Percentiles rank a stretch among this genome's conserved stretches.
Evolutionary conservation across 2,888 invertebrate genomes (phyloP).

Genomic region (Dryobotodes eremita): DNA sequence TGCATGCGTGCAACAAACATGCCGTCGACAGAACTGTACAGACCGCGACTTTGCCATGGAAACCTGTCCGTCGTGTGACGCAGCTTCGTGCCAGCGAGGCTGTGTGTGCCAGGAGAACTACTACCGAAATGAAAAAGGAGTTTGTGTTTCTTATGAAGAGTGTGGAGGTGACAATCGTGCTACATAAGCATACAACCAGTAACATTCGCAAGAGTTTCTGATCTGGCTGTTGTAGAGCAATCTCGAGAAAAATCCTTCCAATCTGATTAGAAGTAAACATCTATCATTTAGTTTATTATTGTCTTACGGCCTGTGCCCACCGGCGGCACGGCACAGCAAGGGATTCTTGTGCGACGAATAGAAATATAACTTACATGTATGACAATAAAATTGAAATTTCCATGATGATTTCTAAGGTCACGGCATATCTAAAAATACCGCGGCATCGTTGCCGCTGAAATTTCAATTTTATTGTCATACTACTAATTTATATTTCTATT

Average conservation of each 20-base stretch:
- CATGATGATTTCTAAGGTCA: too few relatives aligned
- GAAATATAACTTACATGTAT: too few relatives aligned
- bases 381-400: too few relatives aligned
- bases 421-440: too few relatives aligned
- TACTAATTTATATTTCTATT: too few relatives aligned
- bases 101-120: conserved; percentile 57
- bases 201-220: neutral
- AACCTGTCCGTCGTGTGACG: conserved; percentile 20
- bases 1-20: conserved; percentile 45
- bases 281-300: too few relatives aligned
- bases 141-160: conserved; percentile 50
- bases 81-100: conserved; percentile 37
- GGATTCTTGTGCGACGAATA: too few relatives aligned
- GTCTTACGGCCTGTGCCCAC: too few relatives aligned
- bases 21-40: conserved; percentile 51
- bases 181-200: neutral
- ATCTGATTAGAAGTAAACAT: too few relatives aligned
- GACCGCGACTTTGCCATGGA: conserved; percentile 23
- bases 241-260: neutral
- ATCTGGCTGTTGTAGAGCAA: neutral
- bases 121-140: conserved; percentile 52
- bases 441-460: too few relatives aligned
- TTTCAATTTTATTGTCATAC: too few relatives aligned
- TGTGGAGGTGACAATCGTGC: conserved; percentile 49
- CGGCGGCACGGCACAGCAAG: too few relatives aligned